A percentile compares a stretch with the other conserved stretches of the same genome.
These are phyloP conservation scores for Drosophila suzukii DNA, from an alignment of 1,140 invertebrate genomes.

Conservation along the genomic window DNA sequence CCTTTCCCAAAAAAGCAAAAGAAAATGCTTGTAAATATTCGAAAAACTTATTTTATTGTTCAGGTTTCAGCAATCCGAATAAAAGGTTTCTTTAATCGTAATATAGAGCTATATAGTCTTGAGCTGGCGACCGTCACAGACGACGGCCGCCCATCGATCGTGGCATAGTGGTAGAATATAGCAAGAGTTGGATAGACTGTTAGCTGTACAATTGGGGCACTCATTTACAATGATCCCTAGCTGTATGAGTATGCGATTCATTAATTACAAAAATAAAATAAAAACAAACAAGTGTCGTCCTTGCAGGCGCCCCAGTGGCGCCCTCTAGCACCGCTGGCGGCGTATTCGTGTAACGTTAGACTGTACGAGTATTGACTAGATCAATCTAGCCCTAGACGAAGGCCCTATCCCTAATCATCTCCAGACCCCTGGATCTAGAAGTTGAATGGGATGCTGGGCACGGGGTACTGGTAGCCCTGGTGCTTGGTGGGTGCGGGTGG, in stretches of 20 bases:
- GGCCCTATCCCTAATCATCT: constrained; percentile 42
- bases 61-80: constrained; percentile 67
- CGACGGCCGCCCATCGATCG: constrained; percentile 40
- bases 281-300: constrained; percentile 71
- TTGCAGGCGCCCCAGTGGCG: constrained; percentile 31
- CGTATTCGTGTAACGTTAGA: constrained; percentile 67
- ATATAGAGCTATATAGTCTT: constrained; percentile 79
- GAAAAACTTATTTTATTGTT: constrained; percentile 80
- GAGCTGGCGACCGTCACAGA: constrained; percentile 45
- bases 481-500: constrained; percentile 65
- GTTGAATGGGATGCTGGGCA: constrained; percentile 84
- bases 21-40: constrained; percentile 40
- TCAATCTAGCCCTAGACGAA: constrained; percentile 82
- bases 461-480: constrained; percentile 85
- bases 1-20: neutral
- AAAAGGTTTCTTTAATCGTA: constrained; percentile 70
- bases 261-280: constrained; percentile 70
- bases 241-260: constrained; percentile 71
- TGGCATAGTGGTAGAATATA: constrained; percentile 42
- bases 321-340: constrained; percentile 63
- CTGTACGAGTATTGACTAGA: constrained; percentile 81
- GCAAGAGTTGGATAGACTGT: constrained; percentile 55
- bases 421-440: constrained; percentile 59
- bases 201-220: constrained; percentile 61
- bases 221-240: constrained; percentile 57